These are phyloP conservation scores for Sinocyclocheilus grahami DNA, from an alignment of 2,113 vertebrate species.

Conservation along the genomic window DNA sequence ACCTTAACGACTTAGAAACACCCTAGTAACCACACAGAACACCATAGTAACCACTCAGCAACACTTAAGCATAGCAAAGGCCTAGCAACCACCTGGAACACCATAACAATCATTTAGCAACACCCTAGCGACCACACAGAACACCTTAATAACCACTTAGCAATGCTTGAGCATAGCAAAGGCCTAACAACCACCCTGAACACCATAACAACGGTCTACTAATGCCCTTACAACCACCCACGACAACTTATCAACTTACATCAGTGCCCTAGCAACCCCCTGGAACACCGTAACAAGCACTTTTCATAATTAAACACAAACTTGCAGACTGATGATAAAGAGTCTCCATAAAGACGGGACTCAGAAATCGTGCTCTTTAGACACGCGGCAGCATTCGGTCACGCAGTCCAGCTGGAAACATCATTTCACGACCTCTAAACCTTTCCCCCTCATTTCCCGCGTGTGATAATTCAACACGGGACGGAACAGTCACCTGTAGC, in stretches of 20 bases:
- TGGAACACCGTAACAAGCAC: background rate
- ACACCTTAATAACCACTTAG: background rate
- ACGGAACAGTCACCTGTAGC: slow-evolving; percentile 92
- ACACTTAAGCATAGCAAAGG: no score
- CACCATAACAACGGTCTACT: no score
- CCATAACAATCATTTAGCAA: no score
- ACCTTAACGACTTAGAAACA: no score
- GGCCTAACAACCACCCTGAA: background rate
- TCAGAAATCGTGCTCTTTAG: background rate
- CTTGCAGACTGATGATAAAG: background rate
- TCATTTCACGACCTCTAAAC: slow-evolving; percentile 42
- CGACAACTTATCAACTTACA: background rate
- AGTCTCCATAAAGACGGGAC: background rate
- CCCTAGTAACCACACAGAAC: no score
- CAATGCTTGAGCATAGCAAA: background rate
- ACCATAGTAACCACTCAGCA: no score
- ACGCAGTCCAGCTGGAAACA: slow-evolving; percentile 21
- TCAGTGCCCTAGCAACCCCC: background rate
- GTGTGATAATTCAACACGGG: slow-evolving; percentile 85
- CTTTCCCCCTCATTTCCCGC: slow-evolving; percentile 58
- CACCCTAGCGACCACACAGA: background rate
- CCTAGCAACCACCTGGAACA: no score
- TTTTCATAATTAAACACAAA: background rate
- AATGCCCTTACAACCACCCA: background rate
- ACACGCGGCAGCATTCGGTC: background rate